Evolutionary conservation across 92 coral and sea anemone species (phyloP).

Genomic region (Umimayanthus kanabou): DNA sequence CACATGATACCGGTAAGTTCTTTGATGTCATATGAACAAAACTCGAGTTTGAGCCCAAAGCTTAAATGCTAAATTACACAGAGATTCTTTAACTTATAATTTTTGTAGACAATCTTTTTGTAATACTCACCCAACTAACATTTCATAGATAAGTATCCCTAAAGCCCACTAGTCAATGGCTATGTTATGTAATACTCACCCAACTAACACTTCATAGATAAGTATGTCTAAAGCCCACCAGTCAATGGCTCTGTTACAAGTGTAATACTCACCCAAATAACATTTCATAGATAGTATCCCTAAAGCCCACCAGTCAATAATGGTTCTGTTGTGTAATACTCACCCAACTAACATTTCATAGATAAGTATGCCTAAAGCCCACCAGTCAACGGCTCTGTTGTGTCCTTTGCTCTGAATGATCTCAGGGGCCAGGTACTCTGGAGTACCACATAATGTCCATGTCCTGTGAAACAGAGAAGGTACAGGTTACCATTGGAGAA

Average conservation of each 20-base stretch:
- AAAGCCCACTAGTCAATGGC: constrained; percentile 99
- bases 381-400: constrained; percentile 99
- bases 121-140: constrained; percentile 94
- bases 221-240: constrained; percentile 95
- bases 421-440: constrained; percentile 99
- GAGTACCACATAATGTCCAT: constrained; percentile 99
- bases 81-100: too few relatives aligned
- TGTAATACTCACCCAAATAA: constrained; percentile 87
- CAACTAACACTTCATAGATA: constrained; percentile 98
- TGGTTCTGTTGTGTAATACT: constrained; percentile 26
- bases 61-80: too few relatives aligned
- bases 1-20: too few relatives aligned
- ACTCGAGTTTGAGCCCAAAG: too few relatives aligned
- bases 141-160: constrained; percentile 98
- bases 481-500: background rate
- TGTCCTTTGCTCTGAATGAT: constrained; percentile 99
- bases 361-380: constrained; percentile 98
- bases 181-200: constrained; percentile 90
- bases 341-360: constrained; percentile 99
- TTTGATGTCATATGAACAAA: too few relatives aligned
- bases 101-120: too few relatives aligned
- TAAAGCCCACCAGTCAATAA: background rate
- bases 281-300: constrained; percentile 99
- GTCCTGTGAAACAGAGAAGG: constrained; percentile 61
- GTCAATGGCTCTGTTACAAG: too few relatives aligned